Evolutionary conservation across 2,888 invertebrate genomes (phyloP), one percentile per base, ranked within the genome.

Genomic region (Hydraecia micacea): DNA sequence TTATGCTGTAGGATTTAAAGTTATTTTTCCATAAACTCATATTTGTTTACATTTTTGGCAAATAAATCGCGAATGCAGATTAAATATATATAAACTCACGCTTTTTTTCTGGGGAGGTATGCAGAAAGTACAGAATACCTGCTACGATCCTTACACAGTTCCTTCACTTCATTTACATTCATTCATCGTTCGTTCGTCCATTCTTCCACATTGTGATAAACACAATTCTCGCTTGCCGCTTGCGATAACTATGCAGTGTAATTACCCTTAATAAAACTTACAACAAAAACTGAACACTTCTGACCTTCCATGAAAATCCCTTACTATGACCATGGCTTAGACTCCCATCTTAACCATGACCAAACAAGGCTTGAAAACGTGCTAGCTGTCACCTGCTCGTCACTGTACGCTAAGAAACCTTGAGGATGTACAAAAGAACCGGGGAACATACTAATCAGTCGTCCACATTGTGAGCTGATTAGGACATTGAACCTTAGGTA

Each of bases 381-480:
- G 70, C 66, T 25, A 1, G 1, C 84, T 63, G 84, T 70, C 86
- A 86, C 46, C 25, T 70, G 85, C 69, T 63, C 69, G 21, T 83
- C 84, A 67, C 36, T 36, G 36, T 21, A 13, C 36, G 7, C 36
- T 49, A 0, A 60, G 13, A 39, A 32, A 73, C 83, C 83, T 83
- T 86, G 84, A 58, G 83, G 60, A 32, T 36, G 60, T 36, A 76
- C 83, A 49, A 77, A 62, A 66, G 69, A 75, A 81, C 70, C 28
- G 58, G 28, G 0, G 66, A 70, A 73, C 86, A 83, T 83, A 83
- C 84, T 83, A 86, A 83, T 83, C 42, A 83, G 73, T 55, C 6
- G 62, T 62, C 15, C 18, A 60, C 71, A 75, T 62, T 86, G 77
- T 68, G 36, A 52, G 25, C 79, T 66, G 66, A 67, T 83, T 86